These are phyloP conservation scores for Dendrophyllia cribrosa DNA, from an alignment of 64 coral and sea anemone genomes.

Conservation along the genomic window DNA sequence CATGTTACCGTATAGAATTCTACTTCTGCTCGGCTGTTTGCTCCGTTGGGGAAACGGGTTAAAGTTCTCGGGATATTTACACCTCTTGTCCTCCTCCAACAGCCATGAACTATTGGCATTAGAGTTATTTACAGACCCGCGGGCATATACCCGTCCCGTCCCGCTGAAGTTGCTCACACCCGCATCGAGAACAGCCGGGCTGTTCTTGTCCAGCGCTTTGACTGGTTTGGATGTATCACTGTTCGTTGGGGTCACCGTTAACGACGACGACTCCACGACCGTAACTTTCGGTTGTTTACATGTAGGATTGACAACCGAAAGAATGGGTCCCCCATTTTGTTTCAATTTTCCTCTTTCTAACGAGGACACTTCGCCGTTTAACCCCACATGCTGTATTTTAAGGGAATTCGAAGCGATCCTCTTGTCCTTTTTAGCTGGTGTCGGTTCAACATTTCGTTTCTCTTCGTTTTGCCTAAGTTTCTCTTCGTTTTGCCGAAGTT, in stretches of 20 bases:
- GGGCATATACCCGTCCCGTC: slow-evolving; percentile 2
- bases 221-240: slow-evolving; percentile 23
- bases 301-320: slow-evolving; percentile 34
- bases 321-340: not conserved
- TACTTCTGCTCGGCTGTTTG: slow-evolving; percentile 66
- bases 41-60: slow-evolving; percentile 88
- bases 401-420: slow-evolving; percentile 15
- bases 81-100: slow-evolving; percentile 79
- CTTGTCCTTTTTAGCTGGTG: slow-evolving; percentile 8
- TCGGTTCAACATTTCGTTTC: not conserved
- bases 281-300: slow-evolving; percentile 17
- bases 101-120: slow-evolving; percentile 74
- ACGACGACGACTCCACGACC: slow-evolving; percentile 35
- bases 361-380: slow-evolving; percentile 86
- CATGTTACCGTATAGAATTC: slow-evolving; percentile 87
- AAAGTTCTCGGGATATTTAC: slow-evolving; percentile 84
- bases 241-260: not conserved
- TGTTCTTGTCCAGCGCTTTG: slow-evolving; percentile 74
- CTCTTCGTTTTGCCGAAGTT: not conserved
- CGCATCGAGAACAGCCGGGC: slow-evolving; percentile 58
- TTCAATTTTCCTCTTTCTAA: slow-evolving; percentile 32
- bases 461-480: not conserved
- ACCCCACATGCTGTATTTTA: slow-evolving; percentile 85
- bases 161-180: not conserved
- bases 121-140: slow-evolving; percentile 1